These are phyloP conservation scores for Actinopyga echinites DNA, from an alignment of 53 echinoderm and acorn worm species.

Conservation along the genomic window DNA sequence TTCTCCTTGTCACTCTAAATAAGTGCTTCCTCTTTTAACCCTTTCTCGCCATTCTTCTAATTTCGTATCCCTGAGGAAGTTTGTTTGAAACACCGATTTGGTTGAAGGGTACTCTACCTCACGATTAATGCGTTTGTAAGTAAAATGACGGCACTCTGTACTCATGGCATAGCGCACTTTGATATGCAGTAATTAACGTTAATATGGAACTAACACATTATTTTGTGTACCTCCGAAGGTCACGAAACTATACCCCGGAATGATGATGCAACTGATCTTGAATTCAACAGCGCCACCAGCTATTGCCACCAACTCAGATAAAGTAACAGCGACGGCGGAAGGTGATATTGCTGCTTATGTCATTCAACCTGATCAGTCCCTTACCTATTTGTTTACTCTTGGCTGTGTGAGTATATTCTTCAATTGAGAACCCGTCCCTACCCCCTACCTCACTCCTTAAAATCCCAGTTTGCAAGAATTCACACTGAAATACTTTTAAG, in stretches of 20 bases:
- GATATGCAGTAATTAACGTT: too few species aligned
- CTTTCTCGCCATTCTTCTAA: too few species aligned
- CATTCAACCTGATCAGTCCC: slow-evolving; percentile 61
- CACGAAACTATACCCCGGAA: slow-evolving; percentile 68
- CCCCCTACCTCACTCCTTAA: too few species aligned
- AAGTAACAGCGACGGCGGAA: slow-evolving; percentile 35
- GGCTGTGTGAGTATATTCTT: slow-evolving; percentile 52
- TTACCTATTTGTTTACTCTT: slow-evolving; percentile 67
- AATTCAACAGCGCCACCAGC: slow-evolving; percentile 70
- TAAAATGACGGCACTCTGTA: too few species aligned
- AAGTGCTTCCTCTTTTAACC: not conserved
- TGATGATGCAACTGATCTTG: slow-evolving; percentile 68
- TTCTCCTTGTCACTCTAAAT: not conserved
- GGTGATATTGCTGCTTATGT: slow-evolving; percentile 65
- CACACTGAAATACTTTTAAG: too few species aligned
- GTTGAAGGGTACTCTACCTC: too few species aligned
- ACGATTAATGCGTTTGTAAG: too few species aligned
- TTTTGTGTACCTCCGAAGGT: slow-evolving; percentile 31
- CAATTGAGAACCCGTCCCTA: too few species aligned
- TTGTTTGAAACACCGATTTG: too few species aligned
- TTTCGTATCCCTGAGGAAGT: too few species aligned
- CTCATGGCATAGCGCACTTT: too few species aligned
- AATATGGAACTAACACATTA: not conserved
- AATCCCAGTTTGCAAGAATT: too few species aligned
- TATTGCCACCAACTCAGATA: not conserved